A percentile compares a stretch with the other conserved stretches of the same genome.
These are phyloP conservation scores for Quiscalus mexicanus DNA, from an alignment of 2,113 vertebrate genomes.

Conservation along the genomic window DNA sequence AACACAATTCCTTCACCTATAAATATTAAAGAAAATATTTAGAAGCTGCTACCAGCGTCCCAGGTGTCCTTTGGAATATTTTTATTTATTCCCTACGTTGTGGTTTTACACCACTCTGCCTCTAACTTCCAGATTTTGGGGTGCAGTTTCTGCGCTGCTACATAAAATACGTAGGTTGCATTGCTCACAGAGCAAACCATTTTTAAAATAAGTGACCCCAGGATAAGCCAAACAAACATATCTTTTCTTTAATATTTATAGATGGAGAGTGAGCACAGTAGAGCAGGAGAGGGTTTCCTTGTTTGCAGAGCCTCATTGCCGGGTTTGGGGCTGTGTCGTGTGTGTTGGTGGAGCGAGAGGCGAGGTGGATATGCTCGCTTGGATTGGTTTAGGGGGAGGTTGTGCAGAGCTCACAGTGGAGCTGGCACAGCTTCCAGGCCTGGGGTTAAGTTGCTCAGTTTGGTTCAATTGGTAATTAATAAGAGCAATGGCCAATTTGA, in stretches of 20 bases:
- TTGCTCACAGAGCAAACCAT: background rate
- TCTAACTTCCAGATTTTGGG: background rate
- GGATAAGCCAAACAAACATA: background rate
- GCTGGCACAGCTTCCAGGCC: conserved; percentile 58
- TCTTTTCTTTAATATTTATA: background rate
- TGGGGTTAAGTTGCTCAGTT: conserved; percentile 65
- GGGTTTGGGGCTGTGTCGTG: fast-evolving
- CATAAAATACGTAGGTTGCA: background rate
- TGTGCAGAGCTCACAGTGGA: background rate
- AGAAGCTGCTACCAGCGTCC: background rate
- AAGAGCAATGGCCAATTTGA: conserved; percentile 67
- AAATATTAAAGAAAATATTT: no score
- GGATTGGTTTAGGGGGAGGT: background rate
- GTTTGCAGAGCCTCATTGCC: background rate
- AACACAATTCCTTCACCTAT: background rate
- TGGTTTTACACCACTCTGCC: background rate
- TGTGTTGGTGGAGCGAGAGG: background rate
- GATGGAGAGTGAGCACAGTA: background rate
- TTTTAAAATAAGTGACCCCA: background rate
- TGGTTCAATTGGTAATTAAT: conserved; percentile 70
- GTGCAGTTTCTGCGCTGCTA: background rate
- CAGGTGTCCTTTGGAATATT: background rate
- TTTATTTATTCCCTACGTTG: background rate
- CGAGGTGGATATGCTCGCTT: background rate
- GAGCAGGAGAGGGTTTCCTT: background rate